Conservation (phyloP, 2,888 invertebrate genomes). For the Antheraea yamamai region DNA sequence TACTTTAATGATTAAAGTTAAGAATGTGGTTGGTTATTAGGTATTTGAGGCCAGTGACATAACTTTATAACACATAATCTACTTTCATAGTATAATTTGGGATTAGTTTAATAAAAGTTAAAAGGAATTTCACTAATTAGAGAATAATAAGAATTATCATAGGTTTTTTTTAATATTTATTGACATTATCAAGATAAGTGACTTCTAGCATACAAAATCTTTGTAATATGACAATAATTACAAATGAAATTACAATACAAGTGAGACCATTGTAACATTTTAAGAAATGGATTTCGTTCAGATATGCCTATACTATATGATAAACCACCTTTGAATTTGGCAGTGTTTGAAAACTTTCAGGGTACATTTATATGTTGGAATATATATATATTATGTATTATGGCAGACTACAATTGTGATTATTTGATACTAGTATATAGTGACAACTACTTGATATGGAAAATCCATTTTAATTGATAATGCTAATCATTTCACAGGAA, state of each 20-base stretch:
- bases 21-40: no score
- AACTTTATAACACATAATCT: background rate
- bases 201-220: slow-evolving; percentile 71
- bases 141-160: slow-evolving; percentile 41
- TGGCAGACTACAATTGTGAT: slow-evolving; percentile 20
- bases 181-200: slow-evolving; percentile 75
- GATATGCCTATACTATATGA: slow-evolving; percentile 61
- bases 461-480: slow-evolving; percentile 60
- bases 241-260: slow-evolving; percentile 76
- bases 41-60: background rate
- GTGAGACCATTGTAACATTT: slow-evolving; percentile 73
- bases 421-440: slow-evolving; percentile 18
- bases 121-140: background rate
- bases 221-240: slow-evolving; percentile 72
- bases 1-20: no score
- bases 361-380: slow-evolving; percentile 34
- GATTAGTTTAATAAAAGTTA: background rate
- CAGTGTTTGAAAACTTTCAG: slow-evolving; percentile 61
- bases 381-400: slow-evolving; percentile 36
- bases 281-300: slow-evolving; percentile 68
- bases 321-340: slow-evolving; percentile 58
- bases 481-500: slow-evolving; percentile 66
- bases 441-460: slow-evolving; percentile 28
- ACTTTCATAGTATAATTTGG: background rate
- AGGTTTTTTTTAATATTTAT: slow-evolving; percentile 65